Conservation (phyloP, 2,888 invertebrate species). For the Amblyjoppa proteus region DNA sequence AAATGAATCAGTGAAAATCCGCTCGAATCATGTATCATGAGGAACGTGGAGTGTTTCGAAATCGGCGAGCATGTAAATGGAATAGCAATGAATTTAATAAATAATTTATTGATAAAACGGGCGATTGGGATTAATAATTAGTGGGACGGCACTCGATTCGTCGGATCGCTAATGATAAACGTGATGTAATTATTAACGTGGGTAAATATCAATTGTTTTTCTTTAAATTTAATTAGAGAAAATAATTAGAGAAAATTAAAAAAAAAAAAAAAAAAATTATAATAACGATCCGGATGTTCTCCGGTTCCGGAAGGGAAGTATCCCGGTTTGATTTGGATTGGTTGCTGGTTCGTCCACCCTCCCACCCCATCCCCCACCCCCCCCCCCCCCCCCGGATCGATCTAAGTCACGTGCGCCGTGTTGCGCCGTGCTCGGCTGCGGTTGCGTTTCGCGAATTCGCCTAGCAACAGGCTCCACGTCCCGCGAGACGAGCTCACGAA, state of each 20-base stretch:
- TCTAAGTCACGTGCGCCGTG: conserved; percentile 78
- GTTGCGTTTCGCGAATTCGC: conserved; percentile 75
- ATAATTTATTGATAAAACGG: conserved; percentile 9
- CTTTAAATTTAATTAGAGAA: neutral
- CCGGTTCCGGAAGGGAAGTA: conserved; percentile 47
- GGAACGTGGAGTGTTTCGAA: neutral
- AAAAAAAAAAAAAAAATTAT: neutral
- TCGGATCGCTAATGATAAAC: neutral
- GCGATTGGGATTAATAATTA: neutral
- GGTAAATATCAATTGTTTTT: neutral
- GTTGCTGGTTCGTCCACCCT: conserved; percentile 30
- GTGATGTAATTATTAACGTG: conserved; percentile 13
- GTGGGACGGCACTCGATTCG: neutral
- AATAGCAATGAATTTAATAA: neutral
- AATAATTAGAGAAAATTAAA: neutral
- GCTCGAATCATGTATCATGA: neutral
- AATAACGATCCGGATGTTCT: conserved; percentile 12
- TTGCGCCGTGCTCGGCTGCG: conserved; percentile 69
- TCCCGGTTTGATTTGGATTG: conserved; percentile 58
- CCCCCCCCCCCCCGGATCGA: conserved; percentile 71
- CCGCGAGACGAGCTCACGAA: conserved; percentile 35
- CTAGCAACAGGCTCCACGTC: conserved; percentile 75
- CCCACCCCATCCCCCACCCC: neutral
- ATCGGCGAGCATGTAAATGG: neutral
- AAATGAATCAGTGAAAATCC: neutral